Evolutionary conservation across 2,113 vertebrate genomes (phyloP), one percentile per base, ranked within the genome.

Genomic region (Pluvialis apricaria): DNA sequence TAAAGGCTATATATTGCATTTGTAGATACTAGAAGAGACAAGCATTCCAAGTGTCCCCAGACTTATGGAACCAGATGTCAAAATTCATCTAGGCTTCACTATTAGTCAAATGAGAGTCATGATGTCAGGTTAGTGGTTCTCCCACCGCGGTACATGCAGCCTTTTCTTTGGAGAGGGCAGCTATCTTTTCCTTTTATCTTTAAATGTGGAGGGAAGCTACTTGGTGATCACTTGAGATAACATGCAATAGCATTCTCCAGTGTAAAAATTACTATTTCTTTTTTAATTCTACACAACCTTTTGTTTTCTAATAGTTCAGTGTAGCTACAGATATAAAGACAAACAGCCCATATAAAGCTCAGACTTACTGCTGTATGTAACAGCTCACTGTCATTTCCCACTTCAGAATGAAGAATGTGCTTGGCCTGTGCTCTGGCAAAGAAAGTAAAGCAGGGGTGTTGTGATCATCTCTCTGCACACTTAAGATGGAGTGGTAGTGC

Each of bases 191-290:
- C 21, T 73, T 70, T 42, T 58, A 54, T 20, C 32, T 28, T 64
- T 44, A 38, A 65, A 58, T 11, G 16, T 45, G 20, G 29, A 65
- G 11, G 24, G 25, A 31, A 83, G 20, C 7, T 73, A 34, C 28
- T 49, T 29, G 15, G 8, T 29, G 22, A n/a, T 51, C 12, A 18
- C 10, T 62, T 11, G 5, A 58, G 34, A 31, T 31, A 44, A 54
- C 0, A 47, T 61, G 4, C 2, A 3, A 9, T 6, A 28, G 4
- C 5, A 2, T 61, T 70, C 9, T 54, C 26, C 31, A 36, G 51
- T 18, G 21, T 61, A n/a, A 69, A 75, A 84, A 68, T 19, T 17
- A 20, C 15, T 16, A 11, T n/a, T 45, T 42, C 0, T 15, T 70
- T 20, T 29, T 66, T 52, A 24, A 22, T 82, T 86, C 29, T 36